Evolutionary conservation across 2,888 invertebrate species (phyloP).

Genomic region (Chrysodeixis includens): DNA sequence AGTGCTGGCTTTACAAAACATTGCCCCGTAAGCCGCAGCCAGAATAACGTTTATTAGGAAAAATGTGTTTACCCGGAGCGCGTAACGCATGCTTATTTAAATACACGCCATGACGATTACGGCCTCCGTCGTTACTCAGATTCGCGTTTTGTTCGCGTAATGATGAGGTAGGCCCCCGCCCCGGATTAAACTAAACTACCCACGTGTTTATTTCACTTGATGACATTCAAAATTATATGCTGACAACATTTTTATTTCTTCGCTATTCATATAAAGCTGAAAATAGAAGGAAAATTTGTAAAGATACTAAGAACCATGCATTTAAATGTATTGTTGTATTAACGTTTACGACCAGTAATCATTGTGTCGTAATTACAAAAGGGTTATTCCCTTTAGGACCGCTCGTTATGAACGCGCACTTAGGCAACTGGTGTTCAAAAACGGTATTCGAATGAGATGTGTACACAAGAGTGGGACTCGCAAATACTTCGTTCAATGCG

Average conservation of each 20-base stretch:
- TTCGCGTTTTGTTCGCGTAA: slow-evolving; percentile 46
- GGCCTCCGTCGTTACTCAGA: slow-evolving; percentile 36
- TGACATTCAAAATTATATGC: slow-evolving; percentile 21
- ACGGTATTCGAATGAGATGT: background rate
- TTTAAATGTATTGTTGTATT: slow-evolving; percentile 5
- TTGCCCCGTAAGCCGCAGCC: slow-evolving; percentile 74
- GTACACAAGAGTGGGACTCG: slow-evolving; percentile 8
- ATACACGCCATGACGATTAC: slow-evolving; percentile 48
- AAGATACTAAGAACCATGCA: background rate
- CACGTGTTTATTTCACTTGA: slow-evolving; percentile 22
- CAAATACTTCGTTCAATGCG: slow-evolving; percentile 20
- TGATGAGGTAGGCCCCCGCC: slow-evolving; percentile 32
- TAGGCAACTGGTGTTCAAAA: background rate
- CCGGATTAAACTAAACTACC: slow-evolving; percentile 23
- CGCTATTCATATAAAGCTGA: background rate
- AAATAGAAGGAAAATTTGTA: background rate
- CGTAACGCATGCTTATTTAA: slow-evolving; percentile 69
- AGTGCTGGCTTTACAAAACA: slow-evolving; percentile 83
- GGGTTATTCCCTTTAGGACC: background rate
- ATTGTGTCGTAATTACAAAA: background rate
- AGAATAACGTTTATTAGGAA: slow-evolving; percentile 84
- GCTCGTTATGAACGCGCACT: background rate
- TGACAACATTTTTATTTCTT: slow-evolving; percentile 19
- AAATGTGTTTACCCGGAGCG: slow-evolving; percentile 76
- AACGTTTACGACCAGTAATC: slow-evolving; percentile 4